Conservation (phyloP, 2,888 invertebrate genomes). For the Corythucha ciliata region DNA sequence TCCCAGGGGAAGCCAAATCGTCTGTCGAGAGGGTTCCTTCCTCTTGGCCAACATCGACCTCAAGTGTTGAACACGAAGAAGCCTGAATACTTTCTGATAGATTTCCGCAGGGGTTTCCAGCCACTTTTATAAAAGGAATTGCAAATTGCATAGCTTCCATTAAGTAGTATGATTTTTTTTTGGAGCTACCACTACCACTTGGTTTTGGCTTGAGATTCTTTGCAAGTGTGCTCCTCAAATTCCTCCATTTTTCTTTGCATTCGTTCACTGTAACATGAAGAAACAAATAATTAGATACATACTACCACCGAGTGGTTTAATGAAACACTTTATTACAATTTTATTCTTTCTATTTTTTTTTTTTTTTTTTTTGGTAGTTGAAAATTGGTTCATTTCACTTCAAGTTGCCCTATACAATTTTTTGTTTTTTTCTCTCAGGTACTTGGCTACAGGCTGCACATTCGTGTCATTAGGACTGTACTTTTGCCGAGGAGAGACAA, state of each 20-base stretch:
- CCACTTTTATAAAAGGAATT: conserved; percentile 25
- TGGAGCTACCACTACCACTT: conserved; percentile 20
- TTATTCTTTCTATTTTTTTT: too few relatives aligned
- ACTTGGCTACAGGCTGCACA: conserved; percentile 33
- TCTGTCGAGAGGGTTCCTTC: background rate
- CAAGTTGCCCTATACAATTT: background rate
- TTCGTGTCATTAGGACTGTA: conserved; percentile 25
- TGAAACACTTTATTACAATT: too few relatives aligned
- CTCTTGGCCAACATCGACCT: background rate
- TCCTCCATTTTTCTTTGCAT: conserved; percentile 13
- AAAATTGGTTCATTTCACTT: background rate
- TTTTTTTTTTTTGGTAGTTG: background rate
- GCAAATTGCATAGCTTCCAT: conserved; percentile 27
- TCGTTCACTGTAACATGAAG: conserved; percentile 4
- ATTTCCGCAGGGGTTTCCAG: background rate
- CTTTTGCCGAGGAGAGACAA: conserved; percentile 33
- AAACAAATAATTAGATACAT: background rate
- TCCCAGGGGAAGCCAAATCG: background rate
- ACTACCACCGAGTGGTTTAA: too few relatives aligned
- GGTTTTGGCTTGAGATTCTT: conserved; percentile 25
- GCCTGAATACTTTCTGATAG: background rate
- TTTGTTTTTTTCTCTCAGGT: conserved; percentile 29
- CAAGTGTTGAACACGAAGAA: background rate
- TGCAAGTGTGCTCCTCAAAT: conserved; percentile 30
- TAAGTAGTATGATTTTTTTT: conserved; percentile 29